These are phyloP conservation scores for Spheniscus mendiculus DNA, from an alignment of 2,113 vertebrate species.

Conservation along the genomic window DNA sequence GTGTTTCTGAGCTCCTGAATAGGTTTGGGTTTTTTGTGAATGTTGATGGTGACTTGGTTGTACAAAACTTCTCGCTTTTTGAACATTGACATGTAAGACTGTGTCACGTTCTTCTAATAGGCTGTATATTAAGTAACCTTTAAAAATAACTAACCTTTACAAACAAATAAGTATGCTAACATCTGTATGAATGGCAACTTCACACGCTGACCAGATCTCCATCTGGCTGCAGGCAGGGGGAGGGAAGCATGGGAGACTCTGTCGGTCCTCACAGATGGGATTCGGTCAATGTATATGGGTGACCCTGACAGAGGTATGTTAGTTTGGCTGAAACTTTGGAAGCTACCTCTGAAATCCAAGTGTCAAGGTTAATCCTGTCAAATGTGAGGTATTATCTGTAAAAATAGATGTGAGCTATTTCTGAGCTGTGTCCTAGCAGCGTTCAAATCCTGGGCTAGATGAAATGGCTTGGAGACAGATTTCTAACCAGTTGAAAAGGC, in stretches of 20 bases:
- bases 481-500: neutral
- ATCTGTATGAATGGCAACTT: conserved; percentile 55
- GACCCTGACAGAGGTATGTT: too few species aligned
- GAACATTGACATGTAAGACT: conserved; percentile 27
- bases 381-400: too few species aligned
- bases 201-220: too few species aligned
- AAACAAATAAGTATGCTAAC: neutral
- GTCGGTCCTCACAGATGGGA: too few species aligned
- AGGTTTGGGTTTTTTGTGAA: neutral
- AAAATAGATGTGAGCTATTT: too few species aligned
- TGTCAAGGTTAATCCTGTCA: too few species aligned
- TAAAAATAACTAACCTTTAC: conserved; percentile 66
- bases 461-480: neutral
- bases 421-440: too few species aligned
- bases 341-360: too few species aligned
- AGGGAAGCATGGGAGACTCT: too few species aligned
- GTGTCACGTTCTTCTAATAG: conserved; percentile 42
- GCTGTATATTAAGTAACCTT: conserved; percentile 47
- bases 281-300: too few species aligned
- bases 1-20: neutral
- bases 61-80: conserved; percentile 45
- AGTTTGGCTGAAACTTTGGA: too few species aligned
- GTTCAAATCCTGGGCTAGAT: neutral
- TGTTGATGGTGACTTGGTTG: neutral
- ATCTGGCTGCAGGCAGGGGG: too few species aligned